Conservation (phyloP, 2,113 vertebrate genomes). For the Hipposideros armiger region DNA sequence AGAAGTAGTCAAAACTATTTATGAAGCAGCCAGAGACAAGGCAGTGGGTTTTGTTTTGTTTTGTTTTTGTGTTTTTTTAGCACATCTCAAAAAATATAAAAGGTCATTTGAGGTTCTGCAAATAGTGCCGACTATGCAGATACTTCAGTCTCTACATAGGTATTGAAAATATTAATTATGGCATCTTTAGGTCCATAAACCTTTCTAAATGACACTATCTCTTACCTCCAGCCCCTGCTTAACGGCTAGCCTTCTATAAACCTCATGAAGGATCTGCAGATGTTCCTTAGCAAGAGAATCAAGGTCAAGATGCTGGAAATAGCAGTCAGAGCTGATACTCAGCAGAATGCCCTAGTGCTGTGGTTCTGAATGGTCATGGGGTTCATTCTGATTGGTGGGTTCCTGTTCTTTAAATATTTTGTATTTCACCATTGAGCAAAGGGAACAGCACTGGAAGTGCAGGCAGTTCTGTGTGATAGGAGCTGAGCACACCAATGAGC, state of each 20-base stretch:
- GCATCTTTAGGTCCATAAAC: background rate
- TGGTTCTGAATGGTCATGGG: background rate
- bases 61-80: background rate
- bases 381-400: background rate
- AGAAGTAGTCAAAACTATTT: slow-evolving; percentile 59
- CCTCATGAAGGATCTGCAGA: background rate
- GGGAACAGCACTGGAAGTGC: background rate
- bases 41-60: background rate
- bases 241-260: background rate
- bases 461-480: background rate
- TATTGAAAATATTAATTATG: background rate
- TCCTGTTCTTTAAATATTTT: slow-evolving; percentile 40
- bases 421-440: background rate
- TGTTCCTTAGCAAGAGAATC: background rate
- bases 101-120: slow-evolving; percentile 49
- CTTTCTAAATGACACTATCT: background rate
- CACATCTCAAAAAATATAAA: slow-evolving; percentile 59
- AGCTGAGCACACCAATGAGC: background rate
- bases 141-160: background rate
- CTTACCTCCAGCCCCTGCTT: background rate
- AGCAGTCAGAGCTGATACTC: background rate
- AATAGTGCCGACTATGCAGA: background rate
- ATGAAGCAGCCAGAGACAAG: slow-evolving; percentile 29
- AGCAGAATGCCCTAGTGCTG: background rate
- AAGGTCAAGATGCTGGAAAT: background rate